phyloP scores from a whole-genome alignment of 2,113 vertebrate species.

The Mustela lutreola region DNA sequence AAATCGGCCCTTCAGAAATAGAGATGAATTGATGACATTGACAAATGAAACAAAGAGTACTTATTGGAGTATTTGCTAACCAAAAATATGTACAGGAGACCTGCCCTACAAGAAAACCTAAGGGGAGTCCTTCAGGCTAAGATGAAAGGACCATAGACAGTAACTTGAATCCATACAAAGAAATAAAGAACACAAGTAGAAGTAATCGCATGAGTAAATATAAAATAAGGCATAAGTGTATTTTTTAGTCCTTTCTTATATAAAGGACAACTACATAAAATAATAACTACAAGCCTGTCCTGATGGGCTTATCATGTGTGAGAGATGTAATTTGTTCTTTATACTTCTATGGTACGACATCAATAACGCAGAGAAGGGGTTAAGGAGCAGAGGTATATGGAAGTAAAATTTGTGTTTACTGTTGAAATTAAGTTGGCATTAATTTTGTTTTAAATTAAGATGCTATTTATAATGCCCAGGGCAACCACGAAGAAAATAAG shows the following conservation, averaged over 20 bases:
- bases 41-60: neutral
- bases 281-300: neutral
- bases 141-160: neutral
- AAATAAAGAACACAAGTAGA: neutral
- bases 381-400: neutral
- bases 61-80: neutral
- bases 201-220: neutral
- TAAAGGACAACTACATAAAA: neutral
- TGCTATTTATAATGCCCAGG: neutral
- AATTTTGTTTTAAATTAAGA: conserved; percentile 8
- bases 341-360: neutral
- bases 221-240: neutral
- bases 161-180: neutral
- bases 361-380: neutral
- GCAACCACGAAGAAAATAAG: neutral
- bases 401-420: neutral
- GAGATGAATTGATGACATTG: neutral
- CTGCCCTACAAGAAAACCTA: neutral
- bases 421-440: neutral
- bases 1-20: neutral
- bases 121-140: neutral
- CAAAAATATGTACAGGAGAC: neutral
- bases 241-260: neutral
- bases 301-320: neutral
- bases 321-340: neutral